A percentile compares a stretch with the other conserved stretches of the same genome.
Evolutionary conservation across 2,113 vertebrate genomes (phyloP).

Genomic region (Microcebus murinus): DNA sequence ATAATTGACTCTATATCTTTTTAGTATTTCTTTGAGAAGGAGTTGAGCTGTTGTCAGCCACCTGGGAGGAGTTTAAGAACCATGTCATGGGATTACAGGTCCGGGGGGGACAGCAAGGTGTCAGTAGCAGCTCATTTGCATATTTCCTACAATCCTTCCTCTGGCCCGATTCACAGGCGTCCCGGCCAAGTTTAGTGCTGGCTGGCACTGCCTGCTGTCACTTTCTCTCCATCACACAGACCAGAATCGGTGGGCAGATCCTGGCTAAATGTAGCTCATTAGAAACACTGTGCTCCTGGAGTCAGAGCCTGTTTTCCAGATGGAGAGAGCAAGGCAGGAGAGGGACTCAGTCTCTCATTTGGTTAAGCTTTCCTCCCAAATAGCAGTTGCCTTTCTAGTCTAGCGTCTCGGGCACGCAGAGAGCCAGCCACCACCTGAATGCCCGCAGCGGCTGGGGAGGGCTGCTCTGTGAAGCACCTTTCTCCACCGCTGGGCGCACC

Average conservation of each 20-base stretch:
- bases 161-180: not conserved
- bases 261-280: not conserved
- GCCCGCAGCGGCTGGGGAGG: too few relatives aligned
- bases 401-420: rapidly evolving
- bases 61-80: constrained; percentile 22
- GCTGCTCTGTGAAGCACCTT: not conserved
- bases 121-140: constrained; percentile 2
- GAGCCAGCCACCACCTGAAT: not conserved
- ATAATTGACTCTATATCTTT: not conserved
- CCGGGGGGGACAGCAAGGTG: not conserved
- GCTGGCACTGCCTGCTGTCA: not conserved
- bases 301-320: not conserved
- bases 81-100: not conserved
- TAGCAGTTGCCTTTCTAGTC: not conserved
- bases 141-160: constrained; percentile 12
- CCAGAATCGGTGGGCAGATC: not conserved
- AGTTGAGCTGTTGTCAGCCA: constrained; percentile 3
- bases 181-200: not conserved
- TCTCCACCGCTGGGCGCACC: rapidly evolving
- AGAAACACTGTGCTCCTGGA: not conserved
- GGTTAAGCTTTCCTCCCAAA: not conserved
- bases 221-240: not conserved
- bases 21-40: constrained; percentile 11
- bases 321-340: not conserved
- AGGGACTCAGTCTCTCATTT: not conserved